phyloP scores from a whole-genome alignment of 1,140 invertebrate species.

The Drosophila setifemur region DNA sequence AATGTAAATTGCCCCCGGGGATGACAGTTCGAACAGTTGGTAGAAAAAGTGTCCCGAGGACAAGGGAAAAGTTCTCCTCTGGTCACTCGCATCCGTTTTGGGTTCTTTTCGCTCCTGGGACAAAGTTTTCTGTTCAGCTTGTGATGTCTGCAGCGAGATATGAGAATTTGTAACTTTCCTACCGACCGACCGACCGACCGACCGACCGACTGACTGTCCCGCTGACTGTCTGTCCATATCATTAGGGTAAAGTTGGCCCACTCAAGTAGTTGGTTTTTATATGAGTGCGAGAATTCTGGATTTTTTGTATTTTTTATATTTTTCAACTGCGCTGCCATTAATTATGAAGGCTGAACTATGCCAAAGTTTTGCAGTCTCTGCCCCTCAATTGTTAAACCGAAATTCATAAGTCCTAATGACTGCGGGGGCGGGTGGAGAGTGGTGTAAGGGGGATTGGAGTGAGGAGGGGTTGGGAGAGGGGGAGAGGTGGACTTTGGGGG shows the following conservation, averaged over 20 bases:
- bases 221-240: constrained; percentile 32
- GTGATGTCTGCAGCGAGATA: constrained; percentile 45
- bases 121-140: constrained; percentile 39
- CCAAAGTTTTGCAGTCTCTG: constrained; percentile 29
- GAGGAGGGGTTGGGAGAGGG: too few relatives aligned
- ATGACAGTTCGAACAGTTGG: constrained; percentile 34
- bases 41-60: constrained; percentile 33
- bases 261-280: constrained; percentile 44
- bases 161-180: constrained; percentile 46
- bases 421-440: not conserved
- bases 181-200: constrained; percentile 21
- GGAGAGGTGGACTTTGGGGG: not conserved
- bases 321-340: constrained; percentile 22
- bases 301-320: not conserved
- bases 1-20: constrained; percentile 46
- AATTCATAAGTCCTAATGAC: constrained; percentile 47
- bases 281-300: not conserved
- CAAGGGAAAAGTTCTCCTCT: constrained; percentile 40
- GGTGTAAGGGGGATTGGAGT: too few relatives aligned
- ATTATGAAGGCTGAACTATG: constrained; percentile 51
- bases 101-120: constrained; percentile 38
- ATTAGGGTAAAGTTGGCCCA: constrained; percentile 43
- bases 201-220: constrained; percentile 24
- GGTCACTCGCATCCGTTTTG: constrained; percentile 44
- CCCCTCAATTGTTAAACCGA: constrained; percentile 46